A percentile compares a stretch with the other conserved stretches of the same genome.
phyloP scores from a whole-genome alignment of 2,797 vertebrate genomes.

The Oreortyx pictus region DNA sequence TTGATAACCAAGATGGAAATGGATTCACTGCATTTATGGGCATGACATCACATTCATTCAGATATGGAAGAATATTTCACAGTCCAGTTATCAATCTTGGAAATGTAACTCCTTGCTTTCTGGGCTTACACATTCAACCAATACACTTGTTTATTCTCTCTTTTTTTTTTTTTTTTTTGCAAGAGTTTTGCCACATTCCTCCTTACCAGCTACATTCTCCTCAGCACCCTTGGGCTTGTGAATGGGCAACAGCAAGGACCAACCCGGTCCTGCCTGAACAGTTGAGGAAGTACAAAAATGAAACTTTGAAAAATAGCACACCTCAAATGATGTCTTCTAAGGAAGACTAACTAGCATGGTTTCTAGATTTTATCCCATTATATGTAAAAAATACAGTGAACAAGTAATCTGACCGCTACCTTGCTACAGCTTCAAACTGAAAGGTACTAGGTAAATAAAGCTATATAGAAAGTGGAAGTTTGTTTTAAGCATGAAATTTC shows the following conservation, averaged over 20 bases:
- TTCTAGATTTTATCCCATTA: neutral
- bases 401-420: neutral
- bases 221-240: neutral
- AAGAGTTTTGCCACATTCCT: neutral
- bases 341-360: neutral
- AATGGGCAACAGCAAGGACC: neutral
- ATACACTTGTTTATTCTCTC: neutral
- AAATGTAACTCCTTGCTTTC: neutral
- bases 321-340: neutral
- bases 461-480: accelerated
- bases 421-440: neutral
- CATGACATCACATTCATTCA: accelerated
- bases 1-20: neutral
- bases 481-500: neutral
- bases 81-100: neutral
- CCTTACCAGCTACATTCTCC: neutral
- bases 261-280: neutral
- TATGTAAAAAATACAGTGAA: accelerated
- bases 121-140: accelerated
- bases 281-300: neutral
- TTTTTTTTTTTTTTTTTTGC: neutral
- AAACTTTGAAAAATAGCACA: accelerated
- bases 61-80: neutral
- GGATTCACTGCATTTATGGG: neutral
- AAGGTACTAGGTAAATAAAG: neutral